Base-by-base conservation (phyloP, 2,113 vertebrate genomes). In the Zapus hudsonius region DNA sequence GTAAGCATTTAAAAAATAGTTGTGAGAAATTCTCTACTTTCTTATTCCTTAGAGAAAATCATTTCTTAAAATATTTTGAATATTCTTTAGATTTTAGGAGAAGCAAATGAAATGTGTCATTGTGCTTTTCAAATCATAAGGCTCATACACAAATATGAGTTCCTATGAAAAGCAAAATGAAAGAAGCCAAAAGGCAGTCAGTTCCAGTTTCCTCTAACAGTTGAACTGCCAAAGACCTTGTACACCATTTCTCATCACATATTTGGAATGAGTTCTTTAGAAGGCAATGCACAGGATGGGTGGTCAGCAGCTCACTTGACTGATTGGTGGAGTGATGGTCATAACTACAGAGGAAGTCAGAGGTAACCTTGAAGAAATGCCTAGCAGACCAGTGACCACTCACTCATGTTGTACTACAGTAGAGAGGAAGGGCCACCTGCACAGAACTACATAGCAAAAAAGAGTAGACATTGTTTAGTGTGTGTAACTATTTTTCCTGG, bases 401-500 rank as follows among this genome's bases (percentile, higher is more conserved):
- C 19, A 42, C 6, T 72, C 83, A 10, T 69, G 1, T 25, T 27
- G 27, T 12, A 16, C 0, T 16, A 78, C 59, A 64, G 29, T 74
- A 82, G 83, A 75, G 44, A 74, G 55, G 85, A 25, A 4, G 23
- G 80, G 42, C 15, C 25, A 5, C 52, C n/a, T 79, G n/a, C 25
- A 79, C 52, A 84, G 38, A 84, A 19, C 44, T 40, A 12, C 10
- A 22, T 25, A 33, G 63, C 69, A 55, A 44, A 84, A 91, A 63
- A 61, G n/a, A 81, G 70, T 31, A 5, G 15, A 33, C 1, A 0
- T 36, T 11, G 25, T 64, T 81, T 36, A 12, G 3, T 55, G 7
- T 67, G 7, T 38, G 19, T 61, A 29, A 29, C 44, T 92, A 67
- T 44, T 84, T 95, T 89, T 83, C 40, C 84, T 91, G 66, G 72